Base-by-base conservation (phyloP, 2,113 vertebrate genomes). In the Mustela nigripes region DNA sequence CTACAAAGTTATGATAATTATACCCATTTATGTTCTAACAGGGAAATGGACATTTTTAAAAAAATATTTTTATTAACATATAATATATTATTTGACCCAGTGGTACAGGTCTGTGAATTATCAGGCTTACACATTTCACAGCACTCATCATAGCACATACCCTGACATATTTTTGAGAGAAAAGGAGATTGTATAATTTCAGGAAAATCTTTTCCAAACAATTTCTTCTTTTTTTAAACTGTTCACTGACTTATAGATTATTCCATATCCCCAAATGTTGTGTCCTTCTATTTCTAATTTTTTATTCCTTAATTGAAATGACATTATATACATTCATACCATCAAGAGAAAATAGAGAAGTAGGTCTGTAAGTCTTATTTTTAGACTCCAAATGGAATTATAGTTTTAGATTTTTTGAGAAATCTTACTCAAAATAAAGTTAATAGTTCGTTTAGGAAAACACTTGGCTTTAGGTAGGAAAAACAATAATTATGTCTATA, bases 161-260 rank as follows among this genome's bases (percentile, higher is more conserved):
- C 53, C 53, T 56, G 53, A 56, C 22, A 45, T 69, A 76, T 80
- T 92, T 93, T 80, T 78, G 42, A 92, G 58, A 80, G 24, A 36
- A 79, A 91, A 56, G 3, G 28, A 31, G 28, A 86, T 53, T 94
- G 4, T 36, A 1, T 63, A 78, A 89, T 87, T 83, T 28, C 50
- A 62, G 18, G 45, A 90, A 97, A 83, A 9, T 79, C 19, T 93
- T 96, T 95, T 80, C 45, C 22, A 91, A 90, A 83, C 26, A 42
- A 39, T 92, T 94, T 94, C 18, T 19, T 50, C 50, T 93, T 69
- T 73, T 81, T 58, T 53, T 11, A 89, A 22, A 65, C 3, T 67
- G 0, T 69, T 45, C 60, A 56, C 16, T 83, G 21, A 42, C 42
- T 26, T 58, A 4, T 60, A 24, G 5, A 63, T 86, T 82, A 91